These are phyloP conservation scores for Lamprologus tigripictilis DNA, from an alignment of 2,113 vertebrate genomes.

Conservation along the genomic window DNA sequence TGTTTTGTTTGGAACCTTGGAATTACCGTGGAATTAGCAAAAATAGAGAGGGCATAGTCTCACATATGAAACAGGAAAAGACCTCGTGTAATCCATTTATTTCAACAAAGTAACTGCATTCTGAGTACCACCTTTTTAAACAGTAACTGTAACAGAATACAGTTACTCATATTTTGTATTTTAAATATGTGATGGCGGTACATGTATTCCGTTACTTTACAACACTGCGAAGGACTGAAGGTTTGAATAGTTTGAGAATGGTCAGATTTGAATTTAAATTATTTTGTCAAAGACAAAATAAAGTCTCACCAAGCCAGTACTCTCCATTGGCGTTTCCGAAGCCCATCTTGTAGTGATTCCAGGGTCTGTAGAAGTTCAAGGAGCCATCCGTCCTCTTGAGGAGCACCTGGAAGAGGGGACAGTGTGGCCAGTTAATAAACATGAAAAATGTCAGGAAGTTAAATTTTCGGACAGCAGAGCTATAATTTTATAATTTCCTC, in stretches of 20 bases:
- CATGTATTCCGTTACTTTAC: not conserved
- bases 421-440: not conserved
- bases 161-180: not conserved
- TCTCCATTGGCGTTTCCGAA: not conserved
- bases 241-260: fast-evolving
- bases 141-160: not conserved
- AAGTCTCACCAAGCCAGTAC: not conserved
- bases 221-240: not conserved
- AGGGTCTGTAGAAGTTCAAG: not conserved
- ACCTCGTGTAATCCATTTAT: not conserved
- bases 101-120: not conserved
- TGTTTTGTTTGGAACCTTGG: not conserved
- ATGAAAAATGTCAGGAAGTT: not conserved
- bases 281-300: not conserved
- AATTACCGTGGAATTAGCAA: not conserved
- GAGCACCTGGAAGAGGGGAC: not conserved
- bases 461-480: not conserved
- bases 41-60: not conserved
- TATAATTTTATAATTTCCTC: not conserved
- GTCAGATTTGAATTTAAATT: not conserved
- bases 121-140: fast-evolving
- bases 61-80: not conserved
- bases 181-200: not conserved
- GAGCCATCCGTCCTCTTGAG: not conserved
- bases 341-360: not conserved